Evolutionary conservation across 2,113 vertebrate genomes (phyloP).

Genomic region (Sceloporus tristichus): DNA sequence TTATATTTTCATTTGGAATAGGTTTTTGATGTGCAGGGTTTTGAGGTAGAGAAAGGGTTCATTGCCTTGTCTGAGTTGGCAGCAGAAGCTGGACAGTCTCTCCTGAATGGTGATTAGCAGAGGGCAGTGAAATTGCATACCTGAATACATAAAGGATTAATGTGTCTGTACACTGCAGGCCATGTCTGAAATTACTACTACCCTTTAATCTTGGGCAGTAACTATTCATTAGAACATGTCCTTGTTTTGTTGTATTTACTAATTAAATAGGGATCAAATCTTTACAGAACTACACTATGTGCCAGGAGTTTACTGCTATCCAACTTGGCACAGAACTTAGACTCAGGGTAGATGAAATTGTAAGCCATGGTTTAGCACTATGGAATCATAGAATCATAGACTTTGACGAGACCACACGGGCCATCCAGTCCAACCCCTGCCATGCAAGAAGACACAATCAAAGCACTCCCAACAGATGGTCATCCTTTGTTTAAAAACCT

Average conservation of each 20-base stretch:
- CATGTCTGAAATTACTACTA: not conserved
- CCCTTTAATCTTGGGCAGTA: not conserved
- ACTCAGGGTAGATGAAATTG: not conserved
- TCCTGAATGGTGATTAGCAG: constrained; percentile 21
- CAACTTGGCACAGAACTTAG: not conserved
- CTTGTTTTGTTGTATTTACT: not conserved
- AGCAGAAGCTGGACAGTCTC: not conserved
- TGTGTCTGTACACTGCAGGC: not conserved
- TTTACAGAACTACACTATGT: not conserved
- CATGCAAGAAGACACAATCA: too few relatives aligned
- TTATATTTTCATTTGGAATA: constrained; percentile 14
- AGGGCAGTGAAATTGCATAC: not conserved
- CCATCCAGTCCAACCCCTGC: too few relatives aligned
- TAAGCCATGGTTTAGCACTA: not conserved
- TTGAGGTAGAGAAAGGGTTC: not conserved
- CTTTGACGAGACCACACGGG: too few relatives aligned
- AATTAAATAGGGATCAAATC: not conserved
- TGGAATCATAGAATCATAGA: too few relatives aligned
- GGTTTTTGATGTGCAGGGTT: not conserved
- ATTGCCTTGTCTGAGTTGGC: constrained; percentile 13
- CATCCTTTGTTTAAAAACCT: too few relatives aligned
- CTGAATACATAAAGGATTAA: not conserved
- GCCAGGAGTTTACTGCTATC: not conserved
- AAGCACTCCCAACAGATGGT: too few relatives aligned
- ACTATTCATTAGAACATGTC: not conserved